Base-by-base conservation (phyloP, 2,113 vertebrate species). In the Dasypus novemcinctus region DNA sequence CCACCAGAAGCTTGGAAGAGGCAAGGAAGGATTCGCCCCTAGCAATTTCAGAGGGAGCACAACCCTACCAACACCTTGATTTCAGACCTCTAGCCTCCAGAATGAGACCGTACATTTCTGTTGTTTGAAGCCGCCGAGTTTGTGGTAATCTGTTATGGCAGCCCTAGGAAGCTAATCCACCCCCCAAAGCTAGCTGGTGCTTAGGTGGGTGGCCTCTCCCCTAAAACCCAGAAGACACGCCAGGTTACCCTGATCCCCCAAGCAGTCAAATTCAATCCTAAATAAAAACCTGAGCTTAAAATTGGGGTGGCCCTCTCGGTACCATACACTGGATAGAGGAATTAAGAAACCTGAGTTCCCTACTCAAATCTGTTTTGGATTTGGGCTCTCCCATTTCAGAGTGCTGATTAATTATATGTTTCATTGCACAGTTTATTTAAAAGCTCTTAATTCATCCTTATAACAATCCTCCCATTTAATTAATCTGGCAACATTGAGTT, bases 321-420 rank as follows among this genome's bases (percentile, higher is more conserved):
- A 8, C 9, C 84, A 27, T 33, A 63, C 17, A 52, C 41, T 87
- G 43, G 63, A 90, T 90, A 64, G 0, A n/a, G 49, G 80, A 81
- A 64, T 49, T 74, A 93, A 82, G 90, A 81, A 92, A 64, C 23
- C 38, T 49, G 54, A 21, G 6, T 59, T 87, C 68, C 78, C 11
- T 63, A 38, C 18, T 41, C 43, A 68, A 4, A 25, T 74, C 68
- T 75, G 57, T 20, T 79, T 46, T 84, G 79, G 75, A 66, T 63
- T 91, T 88, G 49, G 52, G 38, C 31, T 87, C 38, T 94, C 75
- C 18, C 7, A 13, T 85, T 89, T 90, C 90, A 79, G 72, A 87
- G 25, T 43, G 41, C 52, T 76, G 46, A 59, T 88, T 82, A 64
- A 57, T 81, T 74, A 52, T 41, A 20, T 79, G 31, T 88, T 76